Conservation (phyloP, 2,113 vertebrate species). For the Tragelaphus imberbis region DNA sequence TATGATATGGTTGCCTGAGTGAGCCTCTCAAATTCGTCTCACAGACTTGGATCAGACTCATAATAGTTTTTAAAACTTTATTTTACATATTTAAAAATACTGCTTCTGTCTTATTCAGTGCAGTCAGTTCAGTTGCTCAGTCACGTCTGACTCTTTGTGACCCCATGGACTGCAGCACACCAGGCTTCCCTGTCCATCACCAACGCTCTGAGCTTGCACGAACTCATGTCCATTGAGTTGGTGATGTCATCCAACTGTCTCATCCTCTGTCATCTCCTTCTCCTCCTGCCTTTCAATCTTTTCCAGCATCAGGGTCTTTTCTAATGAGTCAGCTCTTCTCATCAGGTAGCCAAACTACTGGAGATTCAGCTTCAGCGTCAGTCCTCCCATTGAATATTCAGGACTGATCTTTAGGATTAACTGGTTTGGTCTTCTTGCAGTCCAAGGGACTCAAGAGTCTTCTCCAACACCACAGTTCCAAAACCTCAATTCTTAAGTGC, state of each 20-base stretch:
- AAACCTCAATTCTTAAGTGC: not conserved
- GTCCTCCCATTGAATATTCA: not conserved
- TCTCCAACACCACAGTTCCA: not conserved
- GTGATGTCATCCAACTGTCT: not conserved
- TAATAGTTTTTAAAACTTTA: not conserved
- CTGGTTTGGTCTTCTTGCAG: not conserved
- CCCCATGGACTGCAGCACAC: not conserved
- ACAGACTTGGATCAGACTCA: not conserved
- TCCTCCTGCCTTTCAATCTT: not conserved
- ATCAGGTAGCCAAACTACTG: not conserved
- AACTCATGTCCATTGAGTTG: not conserved
- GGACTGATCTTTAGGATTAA: not conserved
- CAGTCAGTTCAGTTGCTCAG: not conserved
- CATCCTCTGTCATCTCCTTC: not conserved
- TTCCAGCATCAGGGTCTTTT: not conserved
- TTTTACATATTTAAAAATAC: not conserved
- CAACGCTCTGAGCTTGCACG: not conserved
- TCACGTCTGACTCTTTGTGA: not conserved
- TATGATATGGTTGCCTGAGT: not conserved
- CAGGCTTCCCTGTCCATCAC: not conserved
- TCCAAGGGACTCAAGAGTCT: not conserved
- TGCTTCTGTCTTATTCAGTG: not conserved
- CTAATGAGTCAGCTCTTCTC: not conserved
- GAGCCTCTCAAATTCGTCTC: not conserved
- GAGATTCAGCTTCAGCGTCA: not conserved